These are phyloP conservation scores for Agrypnia vestita DNA, from an alignment of 1,140 invertebrate species.

Conservation along the genomic window DNA sequence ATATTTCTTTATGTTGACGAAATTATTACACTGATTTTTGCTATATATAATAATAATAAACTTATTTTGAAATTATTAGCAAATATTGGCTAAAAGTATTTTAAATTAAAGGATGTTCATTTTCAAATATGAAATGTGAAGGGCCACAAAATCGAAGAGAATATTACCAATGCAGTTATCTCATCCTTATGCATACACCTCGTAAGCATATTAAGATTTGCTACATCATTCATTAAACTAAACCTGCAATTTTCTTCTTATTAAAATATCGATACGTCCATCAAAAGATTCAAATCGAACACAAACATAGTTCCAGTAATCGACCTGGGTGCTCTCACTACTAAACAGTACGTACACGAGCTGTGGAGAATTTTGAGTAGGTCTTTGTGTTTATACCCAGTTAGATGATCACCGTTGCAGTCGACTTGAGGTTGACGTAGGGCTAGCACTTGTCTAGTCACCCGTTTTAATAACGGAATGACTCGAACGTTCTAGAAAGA, in stretches of 20 bases:
- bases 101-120: too few relatives aligned
- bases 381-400: background rate
- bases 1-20: too few relatives aligned
- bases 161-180: too few relatives aligned
- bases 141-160: too few relatives aligned
- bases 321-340: background rate
- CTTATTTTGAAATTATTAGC: too few relatives aligned
- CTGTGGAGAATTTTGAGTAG: background rate
- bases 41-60: too few relatives aligned
- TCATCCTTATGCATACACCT: too few relatives aligned
- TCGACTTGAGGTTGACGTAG: slow-evolving; percentile 12
- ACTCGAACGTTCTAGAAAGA: slow-evolving; percentile 27
- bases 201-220: too few relatives aligned
- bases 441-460: slow-evolving; percentile 37
- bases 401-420: slow-evolving; percentile 11
- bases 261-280: background rate
- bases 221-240: too few relatives aligned
- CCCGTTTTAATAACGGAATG: slow-evolving; percentile 38
- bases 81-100: too few relatives aligned
- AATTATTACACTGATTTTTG: too few relatives aligned
- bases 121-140: too few relatives aligned
- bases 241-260: background rate
- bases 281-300: background rate
- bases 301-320: background rate
- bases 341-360: background rate